These are phyloP conservation scores for Liposcelis brunnea DNA, from an alignment of 2,888 invertebrate species.

Conservation along the genomic window DNA sequence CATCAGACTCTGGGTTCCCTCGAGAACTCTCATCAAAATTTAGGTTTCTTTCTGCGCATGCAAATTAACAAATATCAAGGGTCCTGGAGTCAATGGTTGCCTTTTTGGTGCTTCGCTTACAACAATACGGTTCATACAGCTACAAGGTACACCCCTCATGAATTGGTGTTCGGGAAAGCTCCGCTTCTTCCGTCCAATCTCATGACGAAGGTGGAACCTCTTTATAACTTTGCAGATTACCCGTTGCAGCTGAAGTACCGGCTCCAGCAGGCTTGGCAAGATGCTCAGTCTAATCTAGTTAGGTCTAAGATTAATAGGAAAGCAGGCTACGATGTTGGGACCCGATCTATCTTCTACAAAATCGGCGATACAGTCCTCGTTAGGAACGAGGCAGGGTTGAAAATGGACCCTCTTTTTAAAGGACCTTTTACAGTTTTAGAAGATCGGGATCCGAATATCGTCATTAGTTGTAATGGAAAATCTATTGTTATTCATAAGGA, in stretches of 20 bases:
- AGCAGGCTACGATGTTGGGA: no score
- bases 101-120: slow-evolving; percentile 17
- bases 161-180: slow-evolving; percentile 15
- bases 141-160: slow-evolving; percentile 16
- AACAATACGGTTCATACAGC: slow-evolving; percentile 16
- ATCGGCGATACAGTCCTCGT: no score
- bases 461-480: no score
- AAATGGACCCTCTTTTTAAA: no score
- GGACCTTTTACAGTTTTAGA: no score
- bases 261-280: slow-evolving; percentile 14
- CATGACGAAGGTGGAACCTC: slow-evolving; percentile 12
- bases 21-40: slow-evolving; percentile 15
- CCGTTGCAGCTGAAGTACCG: slow-evolving; percentile 17
- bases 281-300: no score
- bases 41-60: slow-evolving; percentile 15
- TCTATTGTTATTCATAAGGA: no score
- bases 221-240: slow-evolving; percentile 15
- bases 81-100: slow-evolving; percentile 16
- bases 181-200: slow-evolving; percentile 14
- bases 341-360: no score
- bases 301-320: no score
- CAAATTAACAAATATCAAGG: slow-evolving; percentile 9
- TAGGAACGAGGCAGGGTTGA: no score
- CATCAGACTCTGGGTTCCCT: no score
- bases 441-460: no score